A percentile compares a stretch with the other conserved stretches of the same genome.
These are phyloP conservation scores for Arrhopalites spinosus DNA, from an alignment of 2,888 invertebrate genomes.

Conservation along the genomic window DNA sequence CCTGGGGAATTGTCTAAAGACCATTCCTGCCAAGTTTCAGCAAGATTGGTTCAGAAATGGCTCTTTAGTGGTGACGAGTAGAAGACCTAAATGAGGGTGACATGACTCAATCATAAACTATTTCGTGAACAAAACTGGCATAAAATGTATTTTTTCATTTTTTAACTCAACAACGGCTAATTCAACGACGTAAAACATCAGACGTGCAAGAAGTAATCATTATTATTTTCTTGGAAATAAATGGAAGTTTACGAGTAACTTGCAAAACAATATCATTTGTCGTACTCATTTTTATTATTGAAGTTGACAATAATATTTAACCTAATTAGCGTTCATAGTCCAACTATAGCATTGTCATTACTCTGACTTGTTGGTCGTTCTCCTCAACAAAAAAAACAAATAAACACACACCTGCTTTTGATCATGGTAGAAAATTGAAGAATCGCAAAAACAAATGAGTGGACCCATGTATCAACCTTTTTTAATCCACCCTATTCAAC, in stretches of 20 bases:
- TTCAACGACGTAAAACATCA: background rate
- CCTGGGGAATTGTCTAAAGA: no score
- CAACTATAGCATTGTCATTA: conserved; percentile 14
- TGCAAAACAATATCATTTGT: background rate
- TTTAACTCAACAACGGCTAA: no score
- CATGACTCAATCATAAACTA: no score
- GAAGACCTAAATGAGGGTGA: no score
- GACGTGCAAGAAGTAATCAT: background rate
- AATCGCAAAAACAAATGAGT: conserved; percentile 34
- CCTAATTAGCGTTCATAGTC: background rate
- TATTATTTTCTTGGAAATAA: conserved; percentile 1
- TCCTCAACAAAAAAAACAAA: background rate
- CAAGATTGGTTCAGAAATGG: no score
- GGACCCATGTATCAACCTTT: conserved; percentile 27
- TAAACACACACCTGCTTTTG: conserved; percentile 18
- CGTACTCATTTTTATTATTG: conserved; percentile 15
- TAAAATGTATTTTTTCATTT: background rate
- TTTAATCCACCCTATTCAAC: conserved; percentile 36
- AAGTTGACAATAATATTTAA: background rate
- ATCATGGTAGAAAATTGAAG: conserved; percentile 32
- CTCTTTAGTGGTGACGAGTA: no score
- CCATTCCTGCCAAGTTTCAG: no score
- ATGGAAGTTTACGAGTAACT: background rate
- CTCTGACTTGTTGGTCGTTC: conserved; percentile 28
- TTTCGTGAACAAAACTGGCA: background rate